phyloP scores from a whole-genome alignment of 2,113 vertebrate genomes.

The Sinocyclocheilus rhinocerous region DNA sequence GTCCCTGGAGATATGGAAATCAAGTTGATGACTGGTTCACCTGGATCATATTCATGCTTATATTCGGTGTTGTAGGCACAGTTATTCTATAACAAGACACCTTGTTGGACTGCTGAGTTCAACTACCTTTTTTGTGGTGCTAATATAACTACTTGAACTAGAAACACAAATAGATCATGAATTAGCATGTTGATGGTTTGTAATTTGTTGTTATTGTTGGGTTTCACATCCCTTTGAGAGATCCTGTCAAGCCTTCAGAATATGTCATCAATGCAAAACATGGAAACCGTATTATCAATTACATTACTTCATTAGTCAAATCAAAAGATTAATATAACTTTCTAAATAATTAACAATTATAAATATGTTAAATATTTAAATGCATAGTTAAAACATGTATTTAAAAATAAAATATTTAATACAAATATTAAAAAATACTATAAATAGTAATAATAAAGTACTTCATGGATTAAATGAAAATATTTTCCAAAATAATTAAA shows the following conservation, averaged over 20 bases:
- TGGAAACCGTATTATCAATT: not conserved
- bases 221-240: not conserved
- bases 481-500: too few relatives aligned
- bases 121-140: not conserved
- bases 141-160: not conserved
- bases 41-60: slow-evolving; percentile 54
- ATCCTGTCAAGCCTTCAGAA: not conserved
- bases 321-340: not conserved
- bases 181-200: not conserved
- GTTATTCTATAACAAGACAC: slow-evolving; percentile 21
- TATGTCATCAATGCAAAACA: not conserved
- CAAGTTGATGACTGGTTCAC: slow-evolving; percentile 75
- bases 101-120: slow-evolving; percentile 7
- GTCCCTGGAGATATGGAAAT: slow-evolving; percentile 82
- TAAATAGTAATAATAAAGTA: not conserved
- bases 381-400: not conserved
- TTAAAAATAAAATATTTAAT: not conserved
- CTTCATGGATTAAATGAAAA: not conserved
- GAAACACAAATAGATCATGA: not conserved
- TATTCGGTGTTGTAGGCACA: slow-evolving; percentile 37
- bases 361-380: too few relatives aligned
- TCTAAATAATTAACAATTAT: too few relatives aligned
- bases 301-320: not conserved
- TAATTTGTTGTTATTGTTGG: not conserved
- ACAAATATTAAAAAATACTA: not conserved